phyloP scores from a whole-genome alignment of 2,113 vertebrate species.

The Etia nguti region DNA sequence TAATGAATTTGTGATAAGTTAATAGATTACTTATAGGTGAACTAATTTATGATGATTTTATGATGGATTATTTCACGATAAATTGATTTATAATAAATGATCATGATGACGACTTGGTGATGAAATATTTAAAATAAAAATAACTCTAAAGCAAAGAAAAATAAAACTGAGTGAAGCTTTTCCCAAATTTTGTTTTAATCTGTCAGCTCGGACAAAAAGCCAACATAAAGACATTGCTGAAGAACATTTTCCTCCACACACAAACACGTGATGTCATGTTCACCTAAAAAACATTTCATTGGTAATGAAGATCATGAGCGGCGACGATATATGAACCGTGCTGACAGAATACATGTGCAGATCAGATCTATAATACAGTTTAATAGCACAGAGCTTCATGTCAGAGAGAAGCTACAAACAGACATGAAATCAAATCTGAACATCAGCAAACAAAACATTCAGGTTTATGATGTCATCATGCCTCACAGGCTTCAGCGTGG shows the following conservation, averaged over 20 bases:
- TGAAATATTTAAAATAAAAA: neutral
- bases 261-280: neutral
- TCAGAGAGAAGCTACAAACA: conserved; percentile 14
- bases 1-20: neutral
- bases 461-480: conserved; percentile 41
- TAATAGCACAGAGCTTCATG: neutral
- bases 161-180: neutral
- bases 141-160: neutral
- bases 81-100: neutral
- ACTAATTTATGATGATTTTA: neutral
- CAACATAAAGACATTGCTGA: neutral
- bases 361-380: conserved; percentile 27
- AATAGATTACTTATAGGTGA: neutral
- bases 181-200: conserved; percentile 6
- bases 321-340: neutral
- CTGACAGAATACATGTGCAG: neutral
- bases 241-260: neutral
- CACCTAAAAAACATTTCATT: neutral
- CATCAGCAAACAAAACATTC: conserved; percentile 55
- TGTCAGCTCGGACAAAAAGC: conserved; percentile 4
- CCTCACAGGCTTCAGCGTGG: conserved; percentile 23
- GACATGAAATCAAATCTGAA: conserved; percentile 43
- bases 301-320: neutral
- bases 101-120: neutral
- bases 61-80: neutral